phyloP scores from a whole-genome alignment of 2,113 vertebrate species.

The Urocynchramus pylzowi region DNA sequence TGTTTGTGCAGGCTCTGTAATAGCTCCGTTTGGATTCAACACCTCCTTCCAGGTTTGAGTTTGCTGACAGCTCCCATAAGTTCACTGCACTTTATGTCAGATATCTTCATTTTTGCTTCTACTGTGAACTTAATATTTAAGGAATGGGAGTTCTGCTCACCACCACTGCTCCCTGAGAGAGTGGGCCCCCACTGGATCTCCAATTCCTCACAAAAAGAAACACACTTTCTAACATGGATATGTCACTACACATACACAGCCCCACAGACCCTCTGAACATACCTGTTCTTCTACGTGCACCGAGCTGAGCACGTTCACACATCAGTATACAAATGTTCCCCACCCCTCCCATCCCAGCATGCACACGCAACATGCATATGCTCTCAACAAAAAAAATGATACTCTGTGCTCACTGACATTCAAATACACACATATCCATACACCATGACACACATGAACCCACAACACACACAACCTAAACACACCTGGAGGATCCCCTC shows the following conservation, averaged over 20 bases:
- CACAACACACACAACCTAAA: constrained; percentile 6
- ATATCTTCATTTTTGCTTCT: not conserved
- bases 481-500: constrained; percentile 21
- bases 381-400: not conserved
- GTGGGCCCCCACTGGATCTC: not conserved
- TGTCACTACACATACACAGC: not conserved
- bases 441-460: not conserved
- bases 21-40: not conserved
- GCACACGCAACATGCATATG: not conserved
- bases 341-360: not conserved
- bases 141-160: not conserved
- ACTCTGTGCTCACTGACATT: not conserved
- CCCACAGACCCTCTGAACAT: not conserved
- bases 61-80: not conserved
- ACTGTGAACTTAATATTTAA: not conserved
- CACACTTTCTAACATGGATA: fast-evolving
- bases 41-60: not conserved
- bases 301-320: not conserved
- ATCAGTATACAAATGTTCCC: not conserved
- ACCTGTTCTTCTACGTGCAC: constrained; percentile 8
- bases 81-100: not conserved
- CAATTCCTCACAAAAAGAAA: not conserved
- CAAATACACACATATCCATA: not conserved
- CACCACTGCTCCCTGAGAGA: not conserved
- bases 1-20: not conserved